Base-by-base conservation (phyloP, 23 tunicate species). In the Styela clava region DNA sequence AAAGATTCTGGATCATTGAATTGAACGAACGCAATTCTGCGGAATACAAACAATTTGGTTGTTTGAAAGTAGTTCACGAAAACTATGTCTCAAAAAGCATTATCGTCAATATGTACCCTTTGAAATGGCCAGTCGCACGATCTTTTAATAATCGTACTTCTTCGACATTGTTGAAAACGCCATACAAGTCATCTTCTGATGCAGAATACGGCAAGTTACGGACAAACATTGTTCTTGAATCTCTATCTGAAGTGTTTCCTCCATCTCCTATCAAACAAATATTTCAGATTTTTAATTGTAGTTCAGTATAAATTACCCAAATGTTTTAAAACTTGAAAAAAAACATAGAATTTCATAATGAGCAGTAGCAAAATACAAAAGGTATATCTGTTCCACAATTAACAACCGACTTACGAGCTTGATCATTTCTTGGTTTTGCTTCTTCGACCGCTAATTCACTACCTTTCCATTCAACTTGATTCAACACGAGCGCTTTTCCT, bases 11-110 rank as follows among this genome's bases (percentile, higher is more conserved):
- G 69, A 18, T 82, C 64, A 30, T 92, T 63, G 69, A 92, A 92
- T 72, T 92, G 94, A 24, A 92, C 81, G 69, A 92, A 92, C 16
- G 86, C 83, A 68, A 92, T 86, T 74, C 97, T 92, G 73, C 63
- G 79, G n/a, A n/a, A n/a, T n/a, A n/a, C n/a, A 19, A 21, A 80
- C 16, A 77, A 16, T n/a, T n/a, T 68, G 74, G n/a, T 68, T 20
- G 19, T 16, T 23, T 18, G 24, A 68, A 18, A 68, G n/a, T 25
- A 23, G 24, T 24, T 19, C n/a, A 68, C 21, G 18, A 68, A 68
- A 19, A 68, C 19, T 16, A 16, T 23, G 74, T 68, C 16, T 20
- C 16, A 68, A 68, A 18, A 23, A 16, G 74, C 0, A 22, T 69
- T 69, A 52, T 20, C 22, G 24, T 16, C 22, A 16, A 16, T 69